phyloP scores from a whole-genome alignment of 2,797 vertebrate genomes.

The Varecia variegata region DNA sequence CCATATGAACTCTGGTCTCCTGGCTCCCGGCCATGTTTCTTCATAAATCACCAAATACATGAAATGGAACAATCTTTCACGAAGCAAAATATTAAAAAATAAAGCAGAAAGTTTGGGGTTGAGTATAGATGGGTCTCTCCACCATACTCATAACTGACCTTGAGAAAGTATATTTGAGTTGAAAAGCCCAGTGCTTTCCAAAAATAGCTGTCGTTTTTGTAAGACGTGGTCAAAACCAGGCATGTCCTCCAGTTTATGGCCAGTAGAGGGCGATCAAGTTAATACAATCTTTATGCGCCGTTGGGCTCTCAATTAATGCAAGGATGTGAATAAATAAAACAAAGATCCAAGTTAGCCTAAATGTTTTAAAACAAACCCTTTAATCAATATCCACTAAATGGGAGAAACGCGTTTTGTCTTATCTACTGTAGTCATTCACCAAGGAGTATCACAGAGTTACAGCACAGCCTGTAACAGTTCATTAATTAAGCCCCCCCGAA shows the following conservation, averaged over 20 bases:
- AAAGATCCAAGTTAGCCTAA: constrained; percentile 52
- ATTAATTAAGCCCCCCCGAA: constrained; percentile 2
- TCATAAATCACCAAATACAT: not conserved
- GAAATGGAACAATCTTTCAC: not conserved
- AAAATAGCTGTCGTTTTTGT: not conserved
- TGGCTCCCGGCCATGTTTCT: not conserved
- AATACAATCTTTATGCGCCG: constrained; percentile 51
- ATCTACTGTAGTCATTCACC: not conserved
- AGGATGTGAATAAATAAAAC: constrained; percentile 61
- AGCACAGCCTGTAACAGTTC: not conserved
- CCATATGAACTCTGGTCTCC: not conserved
- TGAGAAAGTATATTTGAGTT: not conserved
- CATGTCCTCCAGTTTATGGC: not conserved
- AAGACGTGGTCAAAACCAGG: not conserved
- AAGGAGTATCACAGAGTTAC: not conserved
- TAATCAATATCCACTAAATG: constrained; percentile 44
- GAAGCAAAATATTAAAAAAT: not conserved
- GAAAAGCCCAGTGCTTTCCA: not conserved
- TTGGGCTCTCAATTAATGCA: constrained; percentile 52
- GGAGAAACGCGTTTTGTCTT: constrained; percentile 47
- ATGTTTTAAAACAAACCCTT: constrained; percentile 56
- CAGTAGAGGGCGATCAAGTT: constrained; percentile 74
- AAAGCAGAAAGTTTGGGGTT: not conserved
- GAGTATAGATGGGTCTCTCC: not conserved
- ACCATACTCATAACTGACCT: not conserved